Evolutionary conservation across 2,797 vertebrate genomes (phyloP), one percentile per base, ranked within the genome.

Genomic region (Mormyrus proboscirostris): DNA sequence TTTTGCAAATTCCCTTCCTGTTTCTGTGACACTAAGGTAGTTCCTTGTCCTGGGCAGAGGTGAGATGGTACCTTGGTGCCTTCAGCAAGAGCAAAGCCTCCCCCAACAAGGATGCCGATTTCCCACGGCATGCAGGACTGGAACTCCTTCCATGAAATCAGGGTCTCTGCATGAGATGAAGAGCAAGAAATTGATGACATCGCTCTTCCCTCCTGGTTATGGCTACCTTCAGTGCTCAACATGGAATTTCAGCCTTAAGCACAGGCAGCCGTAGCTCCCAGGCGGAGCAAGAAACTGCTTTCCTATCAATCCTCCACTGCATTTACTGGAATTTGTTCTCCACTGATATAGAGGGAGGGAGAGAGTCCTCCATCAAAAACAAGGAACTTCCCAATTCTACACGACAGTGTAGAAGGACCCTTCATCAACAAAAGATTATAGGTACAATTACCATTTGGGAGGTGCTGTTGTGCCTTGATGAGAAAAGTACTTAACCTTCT

Each of bases 71-170:
- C 97, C 97, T 98, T 94, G 89, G 97, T 97, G 69, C 97, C 98
- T 51, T 98, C 97, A 94, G 98, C 98, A 88, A 98, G 94, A 2
- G 97, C 98, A 92, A 99, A 99, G 19, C 98, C 98, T 0, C 98
- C 98, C 88, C 98, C 97, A 73, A 99, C 97, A 57, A 99, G 96
- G 90, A 99, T 94, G 88, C 95, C 95, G 91, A 98, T 98, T 89
- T 97, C 97, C 98, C 98, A 99, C 1, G 97, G 98, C 98, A 99
- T 98, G 88, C 96, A 96, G 55, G 95, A 93, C 94, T 98, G 97
- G 93, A 99, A 99, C 90, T 99, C 97, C 91, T 96, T 96, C 98
- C 98, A 99, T 88, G 97, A 96, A 91, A 99, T 98, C 93, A 99
- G 93, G n/a, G 94, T 8, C 91, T 95, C 95, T 96, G 92, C 25